These are phyloP conservation scores for Catostylus mosaicus DNA, from an alignment of 30 jellyfish, hydroid and myxozoan species.

Conservation along the genomic window DNA sequence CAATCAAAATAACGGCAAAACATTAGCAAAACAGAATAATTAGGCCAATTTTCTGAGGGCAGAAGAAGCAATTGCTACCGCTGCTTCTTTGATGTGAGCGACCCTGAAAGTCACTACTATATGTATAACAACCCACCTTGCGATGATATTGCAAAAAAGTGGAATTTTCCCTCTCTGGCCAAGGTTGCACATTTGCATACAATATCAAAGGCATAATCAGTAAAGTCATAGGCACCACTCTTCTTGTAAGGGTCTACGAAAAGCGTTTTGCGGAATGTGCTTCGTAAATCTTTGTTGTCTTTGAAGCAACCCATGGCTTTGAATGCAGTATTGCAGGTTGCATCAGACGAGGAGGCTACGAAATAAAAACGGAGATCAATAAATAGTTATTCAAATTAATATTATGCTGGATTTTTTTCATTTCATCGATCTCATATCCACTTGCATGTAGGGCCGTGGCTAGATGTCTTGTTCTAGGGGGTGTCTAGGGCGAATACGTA, in stretches of 20 bases:
- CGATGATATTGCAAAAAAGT: constrained; percentile 20
- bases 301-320: constrained; percentile 47
- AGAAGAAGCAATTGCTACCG: background rate
- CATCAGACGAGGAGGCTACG: constrained; percentile 36
- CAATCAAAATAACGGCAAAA: too few relatives aligned
- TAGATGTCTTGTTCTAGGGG: too few relatives aligned
- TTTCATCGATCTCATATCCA: too few relatives aligned
- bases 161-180: constrained; percentile 16
- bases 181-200: constrained; percentile 46
- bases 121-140: constrained; percentile 5
- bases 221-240: constrained; percentile 3
- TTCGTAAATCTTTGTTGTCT: constrained; percentile 3
- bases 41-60: too few relatives aligned
- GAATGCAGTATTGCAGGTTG: constrained; percentile 29
- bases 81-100: background rate
- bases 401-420: too few relatives aligned
- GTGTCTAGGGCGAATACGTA: too few relatives aligned
- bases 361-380: background rate
- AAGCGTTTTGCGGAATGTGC: constrained; percentile 4
- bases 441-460: too few relatives aligned
- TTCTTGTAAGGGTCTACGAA: constrained; percentile 21
- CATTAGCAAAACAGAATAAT: too few relatives aligned
- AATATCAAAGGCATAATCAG: constrained; percentile 6
- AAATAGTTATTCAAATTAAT: too few relatives aligned
- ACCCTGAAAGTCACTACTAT: background rate